Conservation (phyloP, 35 echinoderm and acorn worm genomes). For the Diadema setosum region DNA sequence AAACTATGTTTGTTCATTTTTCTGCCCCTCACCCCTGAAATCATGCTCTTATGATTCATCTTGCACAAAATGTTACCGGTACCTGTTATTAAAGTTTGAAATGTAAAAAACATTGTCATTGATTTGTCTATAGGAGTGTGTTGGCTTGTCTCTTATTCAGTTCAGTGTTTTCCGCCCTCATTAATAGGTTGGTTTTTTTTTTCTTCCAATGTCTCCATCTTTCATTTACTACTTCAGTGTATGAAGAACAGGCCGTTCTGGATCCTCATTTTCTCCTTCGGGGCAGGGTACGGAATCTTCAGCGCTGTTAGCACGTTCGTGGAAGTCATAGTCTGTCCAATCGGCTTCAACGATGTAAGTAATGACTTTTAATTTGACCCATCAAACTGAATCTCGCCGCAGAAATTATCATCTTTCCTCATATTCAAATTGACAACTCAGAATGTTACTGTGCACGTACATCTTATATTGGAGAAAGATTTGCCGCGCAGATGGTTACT, state of each 20-base stretch:
- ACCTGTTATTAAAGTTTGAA: no score
- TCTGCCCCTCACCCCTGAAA: no score
- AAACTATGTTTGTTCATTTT: no score
- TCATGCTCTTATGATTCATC: no score
- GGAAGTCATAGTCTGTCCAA: slow-evolving; percentile 87
- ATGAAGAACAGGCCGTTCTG: slow-evolving; percentile 48
- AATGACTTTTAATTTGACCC: no score
- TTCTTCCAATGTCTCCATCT: no score
- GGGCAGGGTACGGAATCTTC: slow-evolving; percentile 79
- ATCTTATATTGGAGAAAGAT: background rate
- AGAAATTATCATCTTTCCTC: background rate
- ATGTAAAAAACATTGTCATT: no score
- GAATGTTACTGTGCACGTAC: background rate
- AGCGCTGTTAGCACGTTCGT: slow-evolving; percentile 77
- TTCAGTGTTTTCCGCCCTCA: no score
- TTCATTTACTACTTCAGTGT: slow-evolving; percentile 41
- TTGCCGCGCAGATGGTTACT: background rate
- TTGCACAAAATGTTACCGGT: no score
- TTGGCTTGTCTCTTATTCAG: no score
- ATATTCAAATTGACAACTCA: background rate
- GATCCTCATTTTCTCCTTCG: slow-evolving; percentile 62
- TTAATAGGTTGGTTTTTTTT: no score
- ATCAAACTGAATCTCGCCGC: background rate
- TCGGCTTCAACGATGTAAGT: slow-evolving; percentile 90
- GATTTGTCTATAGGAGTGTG: no score